Evolutionary conservation across 2,888 invertebrate genomes (phyloP), one percentile per base, ranked within the genome.

Genomic region (Agelastica alni): DNA sequence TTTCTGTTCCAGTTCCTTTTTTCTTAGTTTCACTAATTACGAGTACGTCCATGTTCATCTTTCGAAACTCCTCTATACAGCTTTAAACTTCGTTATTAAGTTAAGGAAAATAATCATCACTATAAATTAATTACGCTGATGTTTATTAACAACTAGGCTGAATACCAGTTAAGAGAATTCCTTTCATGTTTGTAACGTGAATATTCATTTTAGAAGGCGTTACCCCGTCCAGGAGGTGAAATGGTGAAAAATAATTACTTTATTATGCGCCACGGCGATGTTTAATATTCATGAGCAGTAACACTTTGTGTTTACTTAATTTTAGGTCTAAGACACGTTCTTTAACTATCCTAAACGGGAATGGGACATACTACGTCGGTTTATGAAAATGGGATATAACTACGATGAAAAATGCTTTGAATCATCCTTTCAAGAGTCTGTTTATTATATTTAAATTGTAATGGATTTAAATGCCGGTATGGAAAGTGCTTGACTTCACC

Each of bases 171-270:
- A 49, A 56, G 53, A 47, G 39, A 48, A 51, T 53, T 49, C 39
- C 52, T 34, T 48, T 51, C 41, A 41, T 53, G 51, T 60, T 59
- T 59, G 45, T 45, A 42, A 41, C 51, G 51, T 51, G 51, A 55
- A 51, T 55, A 55, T 55, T 51, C 55, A 46, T 55, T 48, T 41
- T 16, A 31, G 13, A 39, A 16, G 41, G 31, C 48, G 48, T 31
- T 49, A 20, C 20, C 18, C 39, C 48, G 48, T 49, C 30, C 41
- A 31, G 36, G 44, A 46, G 53, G 53, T 34, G 47, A 47, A 41
- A 39, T 47, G 42, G 41, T 34, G 34, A 53, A 55, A 55, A 55
- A 55, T 55, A 55, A 55, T 51, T 55, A 55, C 55, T 51, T 55
- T 55, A 55, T 55, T 55, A 46, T 55, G 42, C 51, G 45, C 39